phyloP scores from a whole-genome alignment of 1,140 invertebrate genomes.

The Drosophila simulans region DNA sequence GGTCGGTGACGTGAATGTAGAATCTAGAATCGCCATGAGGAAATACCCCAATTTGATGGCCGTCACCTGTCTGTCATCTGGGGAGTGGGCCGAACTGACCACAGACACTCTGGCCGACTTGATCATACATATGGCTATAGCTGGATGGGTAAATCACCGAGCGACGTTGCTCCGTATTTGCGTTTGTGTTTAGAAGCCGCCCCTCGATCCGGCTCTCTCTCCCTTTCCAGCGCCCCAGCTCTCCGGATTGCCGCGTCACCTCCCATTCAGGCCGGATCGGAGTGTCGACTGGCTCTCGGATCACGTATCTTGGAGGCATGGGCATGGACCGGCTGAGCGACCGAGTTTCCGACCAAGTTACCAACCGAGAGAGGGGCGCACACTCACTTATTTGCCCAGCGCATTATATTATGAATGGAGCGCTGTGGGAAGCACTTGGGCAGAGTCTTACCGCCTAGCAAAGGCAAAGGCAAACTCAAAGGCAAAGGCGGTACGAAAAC shows the following conservation, averaged over 20 bases:
- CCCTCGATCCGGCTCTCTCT: not conserved
- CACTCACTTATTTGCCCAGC: slow-evolving; percentile 36
- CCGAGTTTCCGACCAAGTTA: no score
- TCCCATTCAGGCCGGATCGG: slow-evolving; percentile 17
- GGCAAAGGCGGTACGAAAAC: slow-evolving; percentile 2
- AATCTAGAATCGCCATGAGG: slow-evolving; percentile 1
- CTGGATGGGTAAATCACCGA: slow-evolving; percentile 31
- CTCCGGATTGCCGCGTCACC: slow-evolving; percentile 25
- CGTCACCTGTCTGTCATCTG: slow-evolving; percentile 7
- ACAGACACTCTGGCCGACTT: slow-evolving; percentile 47
- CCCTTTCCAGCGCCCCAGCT: not conserved
- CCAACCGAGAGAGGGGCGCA: not conserved
- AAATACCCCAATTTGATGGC: slow-evolving; percentile 13
- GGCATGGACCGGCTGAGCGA: no score
- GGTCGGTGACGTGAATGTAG: not conserved
- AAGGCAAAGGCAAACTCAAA: no score
- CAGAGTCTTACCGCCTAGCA: not conserved
- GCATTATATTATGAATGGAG: slow-evolving; percentile 47
- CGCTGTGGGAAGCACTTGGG: slow-evolving; percentile 41
- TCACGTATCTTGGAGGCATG: not conserved
- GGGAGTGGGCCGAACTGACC: slow-evolving; percentile 55
- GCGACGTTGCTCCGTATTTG: slow-evolving; percentile 12
- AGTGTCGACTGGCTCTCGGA: not conserved
- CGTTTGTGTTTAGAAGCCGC: slow-evolving; percentile 18
- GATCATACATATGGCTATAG: no score